Percentiles rank a stretch among this genome's conserved stretches.
Evolutionary conservation across 2,797 vertebrate genomes (phyloP).

Genomic region (Alectoris magna): DNA sequence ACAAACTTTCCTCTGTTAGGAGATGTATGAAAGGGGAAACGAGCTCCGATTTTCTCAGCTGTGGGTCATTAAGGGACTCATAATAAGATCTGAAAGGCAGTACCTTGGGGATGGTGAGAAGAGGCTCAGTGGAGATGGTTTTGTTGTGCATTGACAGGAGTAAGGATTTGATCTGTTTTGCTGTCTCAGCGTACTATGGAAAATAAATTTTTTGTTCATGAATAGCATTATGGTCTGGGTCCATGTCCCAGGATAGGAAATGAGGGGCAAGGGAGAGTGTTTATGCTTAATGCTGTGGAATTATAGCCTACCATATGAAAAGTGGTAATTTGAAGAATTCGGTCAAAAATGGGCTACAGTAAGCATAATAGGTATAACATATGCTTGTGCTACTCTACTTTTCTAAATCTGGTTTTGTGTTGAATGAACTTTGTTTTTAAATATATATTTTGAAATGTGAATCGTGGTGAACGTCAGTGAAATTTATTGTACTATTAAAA

Average conservation of each 20-base stretch:
- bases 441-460: constrained; percentile 80
- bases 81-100: neutral
- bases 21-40: neutral
- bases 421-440: constrained; percentile 73
- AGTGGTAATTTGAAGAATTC: neutral
- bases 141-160: neutral
- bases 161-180: neutral
- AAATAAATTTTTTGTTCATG: neutral
- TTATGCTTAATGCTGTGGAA: constrained; percentile 22
- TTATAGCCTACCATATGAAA: neutral
- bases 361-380: neutral
- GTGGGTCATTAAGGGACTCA: neutral
- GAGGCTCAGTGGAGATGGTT: neutral
- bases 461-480: constrained; percentile 80
- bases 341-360: constrained; percentile 10
- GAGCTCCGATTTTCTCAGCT: neutral
- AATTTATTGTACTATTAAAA: constrained; percentile 88
- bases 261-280: neutral
- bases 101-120: neutral
- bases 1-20: neutral
- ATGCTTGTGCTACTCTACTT: constrained; percentile 14
- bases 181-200: neutral
- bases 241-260: neutral
- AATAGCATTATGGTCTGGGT: neutral
- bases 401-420: constrained; percentile 70